These are phyloP conservation scores for Cheilinus undulatus DNA, from an alignment of 2,113 vertebrate species.

Conservation along the genomic window DNA sequence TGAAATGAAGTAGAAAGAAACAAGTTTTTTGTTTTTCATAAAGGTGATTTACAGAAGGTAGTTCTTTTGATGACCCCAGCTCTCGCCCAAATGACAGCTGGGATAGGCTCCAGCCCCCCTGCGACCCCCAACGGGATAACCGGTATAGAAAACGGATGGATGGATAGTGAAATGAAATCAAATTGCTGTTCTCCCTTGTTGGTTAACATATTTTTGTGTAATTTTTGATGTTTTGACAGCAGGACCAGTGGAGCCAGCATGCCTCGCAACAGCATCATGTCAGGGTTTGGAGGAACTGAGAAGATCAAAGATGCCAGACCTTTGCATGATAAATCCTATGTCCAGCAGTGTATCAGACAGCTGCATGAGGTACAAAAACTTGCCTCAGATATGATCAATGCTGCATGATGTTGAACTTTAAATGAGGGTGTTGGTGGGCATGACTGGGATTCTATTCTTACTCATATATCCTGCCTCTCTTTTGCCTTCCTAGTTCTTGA, in stretches of 20 bases:
- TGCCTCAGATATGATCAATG: background rate
- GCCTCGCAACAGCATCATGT: slow-evolving; percentile 88
- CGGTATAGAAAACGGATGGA: too few relatives aligned
- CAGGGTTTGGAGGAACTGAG: slow-evolving; percentile 89
- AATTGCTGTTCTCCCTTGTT: background rate
- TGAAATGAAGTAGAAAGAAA: background rate
- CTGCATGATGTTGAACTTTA: background rate
- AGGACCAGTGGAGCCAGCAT: slow-evolving; percentile 86
- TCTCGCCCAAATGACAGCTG: too few relatives aligned
- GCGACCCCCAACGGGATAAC: too few relatives aligned
- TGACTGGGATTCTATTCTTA: background rate
- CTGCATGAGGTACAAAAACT: slow-evolving; percentile 89
- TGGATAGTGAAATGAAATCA: background rate
- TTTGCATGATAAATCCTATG: slow-evolving; percentile 93
- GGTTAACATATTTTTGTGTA: background rate
- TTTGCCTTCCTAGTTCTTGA: slow-evolving; percentile 86
- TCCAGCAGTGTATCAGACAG: slow-evolving; percentile 94
- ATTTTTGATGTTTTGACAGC: slow-evolving; percentile 18
- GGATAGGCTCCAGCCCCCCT: too few relatives aligned
- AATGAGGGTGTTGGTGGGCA: background rate
- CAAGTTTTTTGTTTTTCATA: background rate
- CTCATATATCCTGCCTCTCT: background rate
- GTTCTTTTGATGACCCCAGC: background rate
- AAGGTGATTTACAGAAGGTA: background rate
- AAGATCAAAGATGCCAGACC: slow-evolving; percentile 96